Conservation (phyloP, 2,113 vertebrate species). For the Perca flavescens region DNA sequence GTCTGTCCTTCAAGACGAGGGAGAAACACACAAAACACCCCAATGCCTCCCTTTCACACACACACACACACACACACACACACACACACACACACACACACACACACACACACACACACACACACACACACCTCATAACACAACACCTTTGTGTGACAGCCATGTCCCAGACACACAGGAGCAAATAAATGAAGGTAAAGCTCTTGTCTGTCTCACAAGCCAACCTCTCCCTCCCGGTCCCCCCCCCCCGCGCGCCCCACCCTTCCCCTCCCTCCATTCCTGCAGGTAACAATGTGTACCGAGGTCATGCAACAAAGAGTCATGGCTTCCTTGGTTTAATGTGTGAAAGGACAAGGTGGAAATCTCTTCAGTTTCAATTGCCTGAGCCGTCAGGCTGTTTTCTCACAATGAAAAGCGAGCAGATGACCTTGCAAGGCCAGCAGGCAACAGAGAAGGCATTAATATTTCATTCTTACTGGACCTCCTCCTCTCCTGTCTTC, state of each 20-base stretch:
- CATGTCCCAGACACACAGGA: not conserved
- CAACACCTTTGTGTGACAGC: slow-evolving; percentile 16
- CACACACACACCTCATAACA: slow-evolving; percentile 20
- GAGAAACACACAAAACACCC: slow-evolving; percentile 57
- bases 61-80: slow-evolving; percentile 27
- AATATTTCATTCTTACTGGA: slow-evolving; percentile 78
- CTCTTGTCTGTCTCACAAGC: slow-evolving; percentile 29
- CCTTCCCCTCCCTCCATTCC: not conserved
- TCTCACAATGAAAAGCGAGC: slow-evolving; percentile 69
- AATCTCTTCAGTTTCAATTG: slow-evolving; percentile 76
- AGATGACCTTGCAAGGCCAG: slow-evolving; percentile 76
- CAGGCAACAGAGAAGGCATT: slow-evolving; percentile 67
- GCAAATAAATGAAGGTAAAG: slow-evolving; percentile 52
- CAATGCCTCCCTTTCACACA: slow-evolving; percentile 13
- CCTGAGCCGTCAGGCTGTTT: slow-evolving; percentile 65
- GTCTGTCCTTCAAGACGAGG: slow-evolving; percentile 74
- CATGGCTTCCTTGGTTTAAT: slow-evolving; percentile 68
- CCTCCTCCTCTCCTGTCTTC: slow-evolving; percentile 32
- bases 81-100: slow-evolving; percentile 24
- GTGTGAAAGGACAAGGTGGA: slow-evolving; percentile 64
- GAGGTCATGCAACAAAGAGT: slow-evolving; percentile 71
- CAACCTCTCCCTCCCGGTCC: not conserved
- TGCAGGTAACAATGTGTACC: slow-evolving; percentile 65
- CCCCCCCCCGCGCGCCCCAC: not conserved
- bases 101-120: slow-evolving; percentile 20